These are phyloP conservation scores for Apostichopus californicus DNA, from an alignment of 35 echinoderm and acorn worm genomes.

Conservation along the genomic window DNA sequence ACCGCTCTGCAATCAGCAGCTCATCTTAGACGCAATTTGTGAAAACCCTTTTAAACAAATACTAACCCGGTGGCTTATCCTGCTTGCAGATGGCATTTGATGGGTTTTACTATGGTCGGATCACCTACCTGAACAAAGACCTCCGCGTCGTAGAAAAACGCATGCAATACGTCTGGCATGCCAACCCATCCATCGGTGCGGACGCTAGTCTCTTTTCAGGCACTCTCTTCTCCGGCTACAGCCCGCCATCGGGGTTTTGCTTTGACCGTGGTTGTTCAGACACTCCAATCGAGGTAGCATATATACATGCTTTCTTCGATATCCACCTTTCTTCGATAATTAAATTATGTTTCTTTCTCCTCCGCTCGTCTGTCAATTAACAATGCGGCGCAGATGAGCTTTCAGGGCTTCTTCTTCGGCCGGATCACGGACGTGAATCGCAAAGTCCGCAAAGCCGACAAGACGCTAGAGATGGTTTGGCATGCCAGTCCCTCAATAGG, in stretches of 20 bases:
- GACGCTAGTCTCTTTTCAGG: slow-evolving; percentile 56
- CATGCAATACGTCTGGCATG: slow-evolving; percentile 63
- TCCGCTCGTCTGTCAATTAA: neutral
- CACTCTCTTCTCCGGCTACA: slow-evolving; percentile 54
- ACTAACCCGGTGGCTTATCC: neutral
- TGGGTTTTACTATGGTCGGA: slow-evolving; percentile 96
- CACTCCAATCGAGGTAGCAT: slow-evolving; percentile 50
- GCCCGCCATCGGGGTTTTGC: slow-evolving; percentile 60
- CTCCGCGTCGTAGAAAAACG: slow-evolving; percentile 27
- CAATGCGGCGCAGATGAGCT: slow-evolving; percentile 48
- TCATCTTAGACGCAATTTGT: neutral
- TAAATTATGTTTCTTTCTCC: slow-evolving; percentile 46
- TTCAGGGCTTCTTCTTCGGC: slow-evolving; percentile 70
- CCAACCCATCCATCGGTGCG: slow-evolving; percentile 46
- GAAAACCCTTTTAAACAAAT: neutral
- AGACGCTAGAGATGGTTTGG: slow-evolving; percentile 52
- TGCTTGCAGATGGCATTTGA: slow-evolving; percentile 91
- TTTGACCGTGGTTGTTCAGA: slow-evolving; percentile 60
- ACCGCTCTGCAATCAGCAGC: too few relatives aligned
- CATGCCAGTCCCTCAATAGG: slow-evolving; percentile 51
- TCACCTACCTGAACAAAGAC: slow-evolving; percentile 47
- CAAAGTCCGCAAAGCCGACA: slow-evolving; percentile 26
- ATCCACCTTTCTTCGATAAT: neutral
- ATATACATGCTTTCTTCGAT: slow-evolving; percentile 7
- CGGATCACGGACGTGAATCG: slow-evolving; percentile 51